A percentile compares a stretch with the other conserved stretches of the same genome.
phyloP scores from a whole-genome alignment of 2,113 vertebrate genomes.

The Megaceryle torquata region DNA sequence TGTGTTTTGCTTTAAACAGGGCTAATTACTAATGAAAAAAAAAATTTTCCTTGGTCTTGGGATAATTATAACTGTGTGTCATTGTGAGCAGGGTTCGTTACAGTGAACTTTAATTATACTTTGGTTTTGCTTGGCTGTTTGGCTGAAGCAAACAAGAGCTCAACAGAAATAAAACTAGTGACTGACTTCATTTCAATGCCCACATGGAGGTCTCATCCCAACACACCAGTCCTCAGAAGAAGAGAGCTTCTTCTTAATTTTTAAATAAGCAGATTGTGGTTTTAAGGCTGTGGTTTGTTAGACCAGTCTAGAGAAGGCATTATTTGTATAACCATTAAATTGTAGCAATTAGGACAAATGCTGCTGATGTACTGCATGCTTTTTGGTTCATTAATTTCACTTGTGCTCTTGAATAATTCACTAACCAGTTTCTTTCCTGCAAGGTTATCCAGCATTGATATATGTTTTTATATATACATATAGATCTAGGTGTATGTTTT shows the following conservation, averaged over 20 bases:
- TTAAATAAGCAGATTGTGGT: background rate
- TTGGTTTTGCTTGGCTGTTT: constrained; percentile 35
- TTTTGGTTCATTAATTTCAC: background rate
- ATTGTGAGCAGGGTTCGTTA: constrained; percentile 28
- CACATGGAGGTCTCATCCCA: background rate
- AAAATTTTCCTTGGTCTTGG: background rate
- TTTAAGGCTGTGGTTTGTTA: background rate
- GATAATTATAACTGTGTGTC: constrained; percentile 14
- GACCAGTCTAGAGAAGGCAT: background rate
- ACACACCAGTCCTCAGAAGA: background rate
- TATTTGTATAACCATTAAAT: background rate
- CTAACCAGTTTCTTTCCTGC: background rate
- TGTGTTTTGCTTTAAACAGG: constrained; percentile 21
- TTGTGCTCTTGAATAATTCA: background rate
- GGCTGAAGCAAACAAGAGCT: constrained; percentile 35
- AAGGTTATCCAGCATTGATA: background rate
- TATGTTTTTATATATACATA: too few species aligned
- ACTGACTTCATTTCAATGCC: background rate
- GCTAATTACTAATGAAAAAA: constrained; percentile 44
- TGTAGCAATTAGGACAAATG: background rate
- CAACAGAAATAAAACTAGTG: constrained; percentile 28
- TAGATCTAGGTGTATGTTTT: background rate
- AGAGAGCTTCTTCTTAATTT: background rate
- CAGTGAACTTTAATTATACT: constrained; percentile 36
- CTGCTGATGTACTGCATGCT: background rate